These are phyloP conservation scores for Lanistes nyassanus DNA, from an alignment of 1,140 invertebrate species.

Conservation along the genomic window DNA sequence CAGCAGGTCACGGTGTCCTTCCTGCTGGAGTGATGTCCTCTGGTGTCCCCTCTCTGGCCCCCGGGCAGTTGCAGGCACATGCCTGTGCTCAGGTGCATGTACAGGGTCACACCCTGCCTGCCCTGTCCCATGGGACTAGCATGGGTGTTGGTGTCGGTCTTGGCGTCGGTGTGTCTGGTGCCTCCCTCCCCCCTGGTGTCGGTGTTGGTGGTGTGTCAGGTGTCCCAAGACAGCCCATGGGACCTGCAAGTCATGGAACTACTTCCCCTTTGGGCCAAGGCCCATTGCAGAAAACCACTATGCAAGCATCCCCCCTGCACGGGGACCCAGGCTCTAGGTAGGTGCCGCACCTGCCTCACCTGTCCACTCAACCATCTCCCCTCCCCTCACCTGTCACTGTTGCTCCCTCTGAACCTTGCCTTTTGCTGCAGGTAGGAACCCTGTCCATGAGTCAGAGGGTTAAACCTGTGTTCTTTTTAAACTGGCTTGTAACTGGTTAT, in stretches of 20 bases:
- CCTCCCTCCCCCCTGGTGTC: no score
- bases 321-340: slow-evolving; percentile 27
- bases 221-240: no score
- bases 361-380: not conserved
- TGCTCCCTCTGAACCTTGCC: not conserved
- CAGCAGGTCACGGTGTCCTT: not conserved
- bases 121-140: not conserved
- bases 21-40: slow-evolving; percentile 20
- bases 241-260: no score
- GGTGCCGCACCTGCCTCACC: not conserved
- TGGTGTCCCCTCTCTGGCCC: not conserved
- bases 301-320: slow-evolving; percentile 25
- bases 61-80: no score
- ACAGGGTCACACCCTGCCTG: no score
- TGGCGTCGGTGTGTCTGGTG: slow-evolving; percentile 3
- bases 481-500: no score
- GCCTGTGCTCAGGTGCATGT: no score
- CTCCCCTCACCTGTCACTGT: not conserved
- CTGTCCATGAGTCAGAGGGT: no score
- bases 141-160: slow-evolving; percentile 8
- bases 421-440: not conserved
- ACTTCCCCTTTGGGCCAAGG: slow-evolving; percentile 5
- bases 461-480: no score
- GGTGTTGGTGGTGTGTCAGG: no score
- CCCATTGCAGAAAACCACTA: slow-evolving; percentile 19